Evolutionary conservation across 2,888 invertebrate species (phyloP), one percentile per base, ranked within the genome.

Genomic region (Synanthedon tipuliformis): DNA sequence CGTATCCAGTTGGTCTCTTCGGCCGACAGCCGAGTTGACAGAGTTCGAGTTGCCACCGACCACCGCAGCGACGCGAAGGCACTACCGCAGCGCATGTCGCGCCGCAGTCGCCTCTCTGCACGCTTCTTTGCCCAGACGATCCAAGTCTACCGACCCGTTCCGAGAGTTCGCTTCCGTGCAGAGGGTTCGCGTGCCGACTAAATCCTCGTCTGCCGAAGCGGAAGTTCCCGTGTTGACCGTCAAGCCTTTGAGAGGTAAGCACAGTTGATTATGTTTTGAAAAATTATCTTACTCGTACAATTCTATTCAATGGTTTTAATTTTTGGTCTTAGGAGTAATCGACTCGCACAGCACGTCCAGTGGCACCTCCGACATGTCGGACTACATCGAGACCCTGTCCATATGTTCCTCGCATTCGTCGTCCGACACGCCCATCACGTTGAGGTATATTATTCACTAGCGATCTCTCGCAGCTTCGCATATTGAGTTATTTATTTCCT

Each of bases 281-380:
- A 2, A 1, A 34, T 1, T 34, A 34, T 10, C 34, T 1, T 34
- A 34, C 2, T 2, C 3, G 8, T 10, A 34, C 34, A 34, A 2
- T 34, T 10, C 8, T 34, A 34, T 34, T 34, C 8, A 34, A 10
- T 34, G 7, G 13, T 7, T n/a, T 51, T 34, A 34, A 34, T 51
- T 11, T 16, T 41, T 11, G 5, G 10, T 8, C 55, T 50, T 63
- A 81, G 84, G 79, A n/a, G 68, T 80, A 57, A 80, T 89, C 62
- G 92, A 91, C 69, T 92, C 93, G 40, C 90, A 92, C 66, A 94
- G 94, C 66, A 94, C 94, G 11, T 94, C 94, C 69, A 94, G 94
- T 69, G 94, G 94, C 18, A 93, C 94, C 7, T 95, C 94, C 1
- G 95, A 95, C 70, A 94, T 95, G 94, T 94, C 94, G 3, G 95